These are phyloP conservation scores for Aphelinus certus DNA, from an alignment of 1,140 invertebrate species.

Conservation along the genomic window DNA sequence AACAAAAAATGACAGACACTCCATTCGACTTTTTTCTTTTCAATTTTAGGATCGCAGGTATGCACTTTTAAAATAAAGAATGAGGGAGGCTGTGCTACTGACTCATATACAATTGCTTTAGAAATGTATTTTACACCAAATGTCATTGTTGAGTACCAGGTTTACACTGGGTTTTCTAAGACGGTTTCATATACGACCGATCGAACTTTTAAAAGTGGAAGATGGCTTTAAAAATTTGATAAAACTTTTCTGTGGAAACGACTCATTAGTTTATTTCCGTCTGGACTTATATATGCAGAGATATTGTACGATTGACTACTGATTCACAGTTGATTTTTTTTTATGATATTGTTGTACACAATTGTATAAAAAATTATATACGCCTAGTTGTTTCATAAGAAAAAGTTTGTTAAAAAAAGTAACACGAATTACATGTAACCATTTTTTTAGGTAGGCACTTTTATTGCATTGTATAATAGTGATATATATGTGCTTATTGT, in stretches of 20 bases:
- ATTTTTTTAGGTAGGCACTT: constrained; percentile 49
- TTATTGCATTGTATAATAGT: constrained; percentile 59
- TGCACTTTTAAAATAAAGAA: constrained; percentile 19
- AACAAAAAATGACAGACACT: no score
- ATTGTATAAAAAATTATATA: constrained; percentile 47
- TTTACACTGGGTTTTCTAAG: constrained; percentile 17
- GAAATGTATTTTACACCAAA: constrained; percentile 25
- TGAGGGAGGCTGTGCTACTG: background rate
- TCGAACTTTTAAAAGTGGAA: background rate
- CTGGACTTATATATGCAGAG: constrained; percentile 24
- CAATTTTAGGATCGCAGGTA: background rate
- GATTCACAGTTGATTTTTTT: constrained; percentile 24
- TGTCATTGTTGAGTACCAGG: background rate
- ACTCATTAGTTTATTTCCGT: constrained; percentile 10
- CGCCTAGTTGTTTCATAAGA: constrained; percentile 53
- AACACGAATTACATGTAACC: constrained; percentile 50
- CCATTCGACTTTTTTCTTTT: no score
- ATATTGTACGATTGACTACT: constrained; percentile 32
- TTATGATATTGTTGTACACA: constrained; percentile 38
- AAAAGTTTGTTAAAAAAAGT: constrained; percentile 56
- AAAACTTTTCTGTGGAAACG: constrained; percentile 12
- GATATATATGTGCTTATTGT: constrained; percentile 62
- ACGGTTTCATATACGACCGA: constrained; percentile 1
- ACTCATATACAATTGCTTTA: constrained; percentile 12
- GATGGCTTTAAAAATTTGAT: constrained; percentile 12